Percentiles rank a stretch among this genome's conserved stretches.
phyloP scores from a whole-genome alignment of 2,888 invertebrate genomes.

The Alentia gelatinosa region DNA sequence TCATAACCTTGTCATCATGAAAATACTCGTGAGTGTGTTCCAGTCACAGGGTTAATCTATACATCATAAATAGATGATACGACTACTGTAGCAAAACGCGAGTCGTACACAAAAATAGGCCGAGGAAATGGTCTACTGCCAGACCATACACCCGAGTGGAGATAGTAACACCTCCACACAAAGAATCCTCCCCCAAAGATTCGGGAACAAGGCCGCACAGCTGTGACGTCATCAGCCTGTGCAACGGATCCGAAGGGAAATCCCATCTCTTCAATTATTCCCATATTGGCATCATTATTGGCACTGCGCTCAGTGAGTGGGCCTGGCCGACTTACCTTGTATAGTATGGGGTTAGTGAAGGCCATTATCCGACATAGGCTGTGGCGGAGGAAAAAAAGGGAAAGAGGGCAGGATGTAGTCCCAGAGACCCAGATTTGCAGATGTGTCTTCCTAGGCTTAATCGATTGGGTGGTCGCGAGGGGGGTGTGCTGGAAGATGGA shows the following conservation, averaged over 20 bases:
- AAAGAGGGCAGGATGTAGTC: too few relatives aligned
- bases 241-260: not conserved
- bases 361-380: not conserved
- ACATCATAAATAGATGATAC: too few relatives aligned
- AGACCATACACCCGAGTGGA: too few relatives aligned
- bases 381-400: not conserved
- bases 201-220: too few relatives aligned
- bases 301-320: not conserved
- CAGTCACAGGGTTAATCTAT: too few relatives aligned
- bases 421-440: not conserved
- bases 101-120: too few relatives aligned
- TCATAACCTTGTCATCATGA: too few relatives aligned
- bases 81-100: too few relatives aligned
- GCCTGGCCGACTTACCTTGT: not conserved
- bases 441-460: not conserved
- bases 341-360: not conserved
- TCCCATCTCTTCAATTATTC: constrained; percentile 13
- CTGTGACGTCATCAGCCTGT: not conserved
- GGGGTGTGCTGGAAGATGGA: too few relatives aligned
- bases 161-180: not conserved
- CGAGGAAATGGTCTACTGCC: too few relatives aligned
- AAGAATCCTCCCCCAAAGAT: not conserved
- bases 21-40: too few relatives aligned
- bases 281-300: not conserved
- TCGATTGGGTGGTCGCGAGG: not conserved